Percentiles rank a stretch among this genome's conserved stretches.
Conservation (phyloP, 2,888 invertebrate species). For the Apocheima hispidaria region DNA sequence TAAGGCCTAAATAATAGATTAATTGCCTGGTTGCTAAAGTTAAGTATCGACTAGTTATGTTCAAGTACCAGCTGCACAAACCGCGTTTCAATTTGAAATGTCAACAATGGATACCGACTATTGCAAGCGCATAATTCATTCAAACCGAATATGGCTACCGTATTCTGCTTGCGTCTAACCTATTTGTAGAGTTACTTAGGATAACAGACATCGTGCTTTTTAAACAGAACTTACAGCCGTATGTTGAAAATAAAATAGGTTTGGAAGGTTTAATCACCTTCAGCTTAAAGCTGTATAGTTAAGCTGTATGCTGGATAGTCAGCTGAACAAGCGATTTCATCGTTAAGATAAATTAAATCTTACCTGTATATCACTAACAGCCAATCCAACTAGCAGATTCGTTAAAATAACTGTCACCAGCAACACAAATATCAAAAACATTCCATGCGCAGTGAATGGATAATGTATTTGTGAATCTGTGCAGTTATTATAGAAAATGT, state of each 20-base stretch:
- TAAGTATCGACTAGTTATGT: background rate
- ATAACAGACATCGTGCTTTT: too few relatives aligned
- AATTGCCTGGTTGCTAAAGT: background rate
- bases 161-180: too few relatives aligned
- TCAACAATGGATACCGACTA: too few relatives aligned
- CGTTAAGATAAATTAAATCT: background rate
- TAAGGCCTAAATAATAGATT: slow-evolving; percentile 84
- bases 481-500: slow-evolving; percentile 89
- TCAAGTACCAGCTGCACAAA: background rate
- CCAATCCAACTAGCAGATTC: slow-evolving; percentile 93
- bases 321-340: background rate
- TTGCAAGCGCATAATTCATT: too few relatives aligned
- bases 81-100: too few relatives aligned
- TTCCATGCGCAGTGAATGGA: slow-evolving; percentile 90
- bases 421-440: slow-evolving; percentile 92
- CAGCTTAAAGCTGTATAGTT: too few relatives aligned
- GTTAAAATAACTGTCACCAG: slow-evolving; percentile 93
- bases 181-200: too few relatives aligned
- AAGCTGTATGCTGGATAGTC: too few relatives aligned
- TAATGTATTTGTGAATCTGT: slow-evolving; percentile 85
- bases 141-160: too few relatives aligned
- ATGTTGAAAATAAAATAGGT: too few relatives aligned
- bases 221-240: too few relatives aligned
- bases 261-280: too few relatives aligned
- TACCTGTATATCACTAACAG: slow-evolving; percentile 93